These are phyloP conservation scores for Oceanodroma tethys DNA, from an alignment of 2,113 vertebrate genomes.

Conservation along the genomic window DNA sequence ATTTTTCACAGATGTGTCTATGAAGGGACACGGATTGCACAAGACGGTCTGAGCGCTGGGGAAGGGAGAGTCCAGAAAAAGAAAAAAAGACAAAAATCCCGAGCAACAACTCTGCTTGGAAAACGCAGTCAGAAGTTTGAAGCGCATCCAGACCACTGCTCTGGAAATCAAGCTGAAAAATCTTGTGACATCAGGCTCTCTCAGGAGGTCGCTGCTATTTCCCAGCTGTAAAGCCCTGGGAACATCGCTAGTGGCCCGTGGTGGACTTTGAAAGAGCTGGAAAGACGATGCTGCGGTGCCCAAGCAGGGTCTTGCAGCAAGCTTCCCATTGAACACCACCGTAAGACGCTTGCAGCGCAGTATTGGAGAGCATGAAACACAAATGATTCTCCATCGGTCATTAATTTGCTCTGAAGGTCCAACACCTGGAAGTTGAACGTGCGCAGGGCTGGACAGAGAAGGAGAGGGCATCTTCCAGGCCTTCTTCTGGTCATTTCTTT, in stretches of 20 bases:
- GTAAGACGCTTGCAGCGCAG: neutral
- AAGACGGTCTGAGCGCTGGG: neutral
- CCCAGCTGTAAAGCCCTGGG: constrained; percentile 30
- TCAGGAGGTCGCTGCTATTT: neutral
- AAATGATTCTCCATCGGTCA: neutral
- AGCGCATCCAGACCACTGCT: constrained; percentile 44
- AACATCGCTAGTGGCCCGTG: neutral
- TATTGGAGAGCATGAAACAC: neutral
- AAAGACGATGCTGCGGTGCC: neutral
- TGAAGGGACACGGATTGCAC: neutral
- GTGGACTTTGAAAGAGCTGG: neutral
- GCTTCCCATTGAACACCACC: neutral
- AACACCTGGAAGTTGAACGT: neutral
- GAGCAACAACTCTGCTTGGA: neutral
- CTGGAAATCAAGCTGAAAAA: constrained; percentile 44
- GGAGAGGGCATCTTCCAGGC: neutral
- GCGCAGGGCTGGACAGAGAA: rapidly evolving
- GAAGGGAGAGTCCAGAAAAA: neutral
- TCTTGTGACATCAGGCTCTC: constrained; percentile 47
- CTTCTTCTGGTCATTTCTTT: neutral
- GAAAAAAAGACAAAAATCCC: neutral
- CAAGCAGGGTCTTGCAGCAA: neutral
- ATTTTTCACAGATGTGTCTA: constrained; percentile 1
- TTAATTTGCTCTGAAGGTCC: neutral
- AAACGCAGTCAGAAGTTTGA: constrained; percentile 38